A percentile compares a stretch with the other conserved stretches of the same genome.
These are phyloP conservation scores for Amblyopsis hoosieri DNA, from an alignment of 2,797 vertebrate species.

Conservation along the genomic window DNA sequence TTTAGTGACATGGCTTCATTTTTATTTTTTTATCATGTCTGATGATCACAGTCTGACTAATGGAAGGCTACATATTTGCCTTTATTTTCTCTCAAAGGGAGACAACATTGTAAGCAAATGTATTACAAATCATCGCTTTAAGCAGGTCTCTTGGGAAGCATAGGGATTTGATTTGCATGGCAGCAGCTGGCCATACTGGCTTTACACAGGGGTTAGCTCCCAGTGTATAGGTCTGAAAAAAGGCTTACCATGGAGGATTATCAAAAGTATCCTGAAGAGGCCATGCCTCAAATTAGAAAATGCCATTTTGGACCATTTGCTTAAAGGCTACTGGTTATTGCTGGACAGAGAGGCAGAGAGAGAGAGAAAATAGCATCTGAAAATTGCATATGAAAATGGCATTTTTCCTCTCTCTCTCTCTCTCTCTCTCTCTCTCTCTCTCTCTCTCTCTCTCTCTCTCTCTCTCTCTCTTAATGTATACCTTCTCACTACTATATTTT, in stretches of 20 bases:
- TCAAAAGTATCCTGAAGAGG: slow-evolving; percentile 35
- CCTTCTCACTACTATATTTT: slow-evolving; percentile 36
- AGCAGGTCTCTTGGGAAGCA: slow-evolving; percentile 69
- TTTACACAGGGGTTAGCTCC: not conserved
- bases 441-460: slow-evolving; percentile 22
- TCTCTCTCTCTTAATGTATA: slow-evolving; percentile 35
- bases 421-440: slow-evolving; percentile 21
- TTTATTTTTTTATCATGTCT: slow-evolving; percentile 78
- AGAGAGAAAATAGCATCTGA: slow-evolving; percentile 37
- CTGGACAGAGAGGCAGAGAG: not conserved
- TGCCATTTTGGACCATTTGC: slow-evolving; percentile 37
- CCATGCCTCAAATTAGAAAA: slow-evolving; percentile 44
- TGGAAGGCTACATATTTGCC: slow-evolving; percentile 81
- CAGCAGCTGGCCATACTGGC: slow-evolving; percentile 49
- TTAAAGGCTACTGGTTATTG: slow-evolving; percentile 17
- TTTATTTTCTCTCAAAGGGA: slow-evolving; percentile 75
- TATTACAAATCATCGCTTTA: slow-evolving; percentile 79
- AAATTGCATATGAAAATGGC: not conserved
- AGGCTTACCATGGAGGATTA: slow-evolving; percentile 39
- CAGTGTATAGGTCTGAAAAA: slow-evolving; percentile 25
- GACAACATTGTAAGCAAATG: slow-evolving; percentile 67
- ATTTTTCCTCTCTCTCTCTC: slow-evolving; percentile 1
- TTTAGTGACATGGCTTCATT: slow-evolving; percentile 79
- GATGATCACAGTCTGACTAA: slow-evolving; percentile 76
- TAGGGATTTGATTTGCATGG: slow-evolving; percentile 69